phyloP scores from a whole-genome alignment of 2,888 invertebrate genomes.

The Leucophora obtusa region DNA sequence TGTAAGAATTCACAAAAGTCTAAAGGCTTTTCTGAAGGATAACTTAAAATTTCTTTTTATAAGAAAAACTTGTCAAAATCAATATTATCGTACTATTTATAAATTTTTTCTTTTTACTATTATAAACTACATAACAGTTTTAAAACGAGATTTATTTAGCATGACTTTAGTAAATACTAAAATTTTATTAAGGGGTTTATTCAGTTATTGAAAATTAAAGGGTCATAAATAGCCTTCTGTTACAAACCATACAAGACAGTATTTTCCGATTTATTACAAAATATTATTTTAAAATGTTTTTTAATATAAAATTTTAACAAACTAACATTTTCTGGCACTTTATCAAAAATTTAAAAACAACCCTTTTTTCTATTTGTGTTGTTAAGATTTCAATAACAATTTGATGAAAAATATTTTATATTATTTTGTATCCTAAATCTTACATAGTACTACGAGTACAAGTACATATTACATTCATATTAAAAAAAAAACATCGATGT shows the following conservation, averaged over 20 bases:
- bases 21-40: too few species aligned
- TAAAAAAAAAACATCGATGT: conserved; percentile 23
- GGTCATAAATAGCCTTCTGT: conserved; percentile 21
- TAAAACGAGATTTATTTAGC: conserved; percentile 22
- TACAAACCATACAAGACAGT: conserved; percentile 2
- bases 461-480: background rate
- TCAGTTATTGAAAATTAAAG: conserved; percentile 20
- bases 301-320: conserved; percentile 16
- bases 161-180: background rate
- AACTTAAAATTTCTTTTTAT: too few species aligned
- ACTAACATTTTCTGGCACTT: conserved; percentile 39
- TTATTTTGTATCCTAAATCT: conserved; percentile 42
- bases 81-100: too few species aligned
- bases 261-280: conserved; percentile 19
- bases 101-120: too few species aligned
- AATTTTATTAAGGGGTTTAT: background rate
- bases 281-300: conserved; percentile 41
- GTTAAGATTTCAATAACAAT: conserved; percentile 44
- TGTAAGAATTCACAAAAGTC: too few species aligned
- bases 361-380: conserved; percentile 33
- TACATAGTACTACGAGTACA: too few species aligned
- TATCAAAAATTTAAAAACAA: conserved; percentile 28
- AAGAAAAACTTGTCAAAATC: too few species aligned
- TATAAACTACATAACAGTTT: background rate
- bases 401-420: conserved; percentile 50